These are phyloP conservation scores for Hestina assimilis DNA, from an alignment of 1,140 invertebrate species.

Conservation along the genomic window DNA sequence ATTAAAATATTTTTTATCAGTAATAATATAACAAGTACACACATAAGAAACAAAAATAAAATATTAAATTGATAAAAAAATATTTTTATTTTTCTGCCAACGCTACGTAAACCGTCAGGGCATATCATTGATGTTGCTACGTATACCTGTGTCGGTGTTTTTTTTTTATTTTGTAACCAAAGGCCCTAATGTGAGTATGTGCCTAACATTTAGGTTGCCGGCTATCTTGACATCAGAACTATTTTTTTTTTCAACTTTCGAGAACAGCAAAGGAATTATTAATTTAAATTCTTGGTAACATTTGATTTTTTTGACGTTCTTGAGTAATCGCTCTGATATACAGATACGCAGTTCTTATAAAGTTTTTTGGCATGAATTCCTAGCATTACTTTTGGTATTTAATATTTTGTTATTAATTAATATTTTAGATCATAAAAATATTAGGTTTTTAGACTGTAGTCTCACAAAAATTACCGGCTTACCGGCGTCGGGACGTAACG, in stretches of 20 bases:
- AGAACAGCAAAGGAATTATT: background rate
- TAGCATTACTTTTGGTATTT: too few species aligned
- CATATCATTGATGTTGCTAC: slow-evolving; percentile 48
- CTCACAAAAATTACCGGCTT: too few species aligned
- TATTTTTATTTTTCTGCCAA: slow-evolving; percentile 30
- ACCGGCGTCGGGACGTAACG: too few species aligned
- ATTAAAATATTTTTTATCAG: too few species aligned
- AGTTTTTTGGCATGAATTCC: too few species aligned
- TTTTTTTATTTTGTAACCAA: slow-evolving; percentile 24
- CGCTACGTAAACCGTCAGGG: slow-evolving; percentile 38
- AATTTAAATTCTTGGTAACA: slow-evolving; percentile 1
- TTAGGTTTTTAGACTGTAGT: too few species aligned
- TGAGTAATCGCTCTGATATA: background rate
- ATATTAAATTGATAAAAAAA: too few species aligned
- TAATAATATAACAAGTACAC: too few species aligned
- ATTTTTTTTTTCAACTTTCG: background rate
- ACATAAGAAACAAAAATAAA: too few species aligned
- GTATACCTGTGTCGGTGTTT: slow-evolving; percentile 41
- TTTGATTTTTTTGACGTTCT: background rate
- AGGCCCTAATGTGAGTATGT: slow-evolving; percentile 3
- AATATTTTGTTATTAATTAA: too few species aligned
- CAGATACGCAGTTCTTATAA: too few species aligned
- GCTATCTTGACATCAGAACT: slow-evolving; percentile 6
- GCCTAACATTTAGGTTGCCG: background rate
- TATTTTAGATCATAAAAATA: too few species aligned